phyloP scores from a whole-genome alignment of 2,797 vertebrate species.

The Valencia hispanica region DNA sequence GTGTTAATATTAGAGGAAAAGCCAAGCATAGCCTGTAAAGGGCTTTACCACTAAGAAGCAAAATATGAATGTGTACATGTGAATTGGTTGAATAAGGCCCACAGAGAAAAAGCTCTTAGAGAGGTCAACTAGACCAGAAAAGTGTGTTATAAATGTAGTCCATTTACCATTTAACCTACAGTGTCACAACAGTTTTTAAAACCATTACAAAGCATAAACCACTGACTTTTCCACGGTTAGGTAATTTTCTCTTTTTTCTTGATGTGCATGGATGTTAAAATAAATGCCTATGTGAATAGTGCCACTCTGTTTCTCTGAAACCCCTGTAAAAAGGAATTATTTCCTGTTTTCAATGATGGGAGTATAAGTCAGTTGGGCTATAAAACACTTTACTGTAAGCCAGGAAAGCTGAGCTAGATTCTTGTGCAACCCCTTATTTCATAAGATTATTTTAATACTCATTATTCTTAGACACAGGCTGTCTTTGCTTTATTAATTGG shows the following conservation, averaged over 20 bases:
- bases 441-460: background rate
- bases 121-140: background rate
- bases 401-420: background rate
- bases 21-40: background rate
- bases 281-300: background rate
- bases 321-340: background rate
- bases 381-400: background rate
- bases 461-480: too few relatives aligned
- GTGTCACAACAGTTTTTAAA: conserved; percentile 1
- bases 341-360: background rate
- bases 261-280: background rate
- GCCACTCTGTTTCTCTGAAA: background rate
- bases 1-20: background rate
- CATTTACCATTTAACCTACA: conserved; percentile 4
- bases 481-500: too few relatives aligned
- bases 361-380: background rate
- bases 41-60: background rate
- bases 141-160: background rate
- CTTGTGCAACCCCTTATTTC: background rate
- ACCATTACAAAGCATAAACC: background rate
- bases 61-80: background rate
- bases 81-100: background rate
- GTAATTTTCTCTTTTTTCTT: background rate
- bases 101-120: background rate
- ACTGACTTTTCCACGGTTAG: background rate